These are phyloP conservation scores for Taenioides sp. DNA, from an alignment of 2,797 vertebrate species.

Conservation along the genomic window DNA sequence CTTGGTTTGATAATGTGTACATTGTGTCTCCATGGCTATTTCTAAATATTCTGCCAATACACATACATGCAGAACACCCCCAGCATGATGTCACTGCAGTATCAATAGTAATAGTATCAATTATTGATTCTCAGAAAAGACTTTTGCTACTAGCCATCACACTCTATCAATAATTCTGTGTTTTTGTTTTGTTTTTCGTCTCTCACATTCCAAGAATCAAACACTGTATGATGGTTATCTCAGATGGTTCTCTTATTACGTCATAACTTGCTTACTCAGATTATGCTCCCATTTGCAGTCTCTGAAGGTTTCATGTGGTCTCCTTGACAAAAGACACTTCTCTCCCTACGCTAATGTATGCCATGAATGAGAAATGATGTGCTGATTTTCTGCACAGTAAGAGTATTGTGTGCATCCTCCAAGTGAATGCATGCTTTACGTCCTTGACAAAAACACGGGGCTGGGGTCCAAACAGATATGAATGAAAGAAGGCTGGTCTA, in stretches of 20 bases:
- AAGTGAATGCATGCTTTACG: constrained; percentile 48
- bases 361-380: constrained; percentile 48
- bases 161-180: background rate
- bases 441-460: constrained; percentile 22
- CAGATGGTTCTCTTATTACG: background rate
- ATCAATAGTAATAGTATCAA: background rate
- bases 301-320: constrained; percentile 31
- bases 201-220: background rate
- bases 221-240: background rate
- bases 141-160: background rate
- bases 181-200: background rate
- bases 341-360: constrained; percentile 35
- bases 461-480: constrained; percentile 7
- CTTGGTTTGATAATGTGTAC: too few species aligned
- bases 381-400: constrained; percentile 52
- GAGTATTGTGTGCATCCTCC: constrained; percentile 43
- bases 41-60: too few species aligned
- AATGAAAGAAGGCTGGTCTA: constrained; percentile 5
- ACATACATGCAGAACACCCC: too few species aligned
- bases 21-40: too few species aligned
- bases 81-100: too few species aligned
- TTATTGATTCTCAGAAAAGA: background rate
- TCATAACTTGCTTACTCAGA: constrained; percentile 10
- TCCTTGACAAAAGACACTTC: constrained; percentile 31
- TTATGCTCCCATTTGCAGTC: constrained; percentile 44